Percentiles rank a stretch among this genome's conserved stretches.
Conservation (phyloP, 2,888 invertebrate species). For the Volucella inflata region DNA sequence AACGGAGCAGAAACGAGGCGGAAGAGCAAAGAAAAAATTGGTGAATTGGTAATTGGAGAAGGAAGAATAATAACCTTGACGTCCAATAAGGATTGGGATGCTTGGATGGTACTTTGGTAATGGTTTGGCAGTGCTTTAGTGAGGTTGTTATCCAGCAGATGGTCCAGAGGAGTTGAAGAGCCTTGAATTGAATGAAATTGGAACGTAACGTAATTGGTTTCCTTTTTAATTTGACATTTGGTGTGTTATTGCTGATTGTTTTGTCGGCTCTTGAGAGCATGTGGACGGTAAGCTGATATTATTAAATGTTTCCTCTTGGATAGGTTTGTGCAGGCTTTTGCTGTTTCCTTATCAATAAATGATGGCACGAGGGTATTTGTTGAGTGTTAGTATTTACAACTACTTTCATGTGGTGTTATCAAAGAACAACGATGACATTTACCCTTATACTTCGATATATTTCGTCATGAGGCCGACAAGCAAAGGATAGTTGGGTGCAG, state of each 20-base stretch:
- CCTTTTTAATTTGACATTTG: slow-evolving; percentile 48
- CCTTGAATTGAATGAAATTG: slow-evolving; percentile 16
- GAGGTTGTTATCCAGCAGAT: slow-evolving; percentile 51
- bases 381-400: no score
- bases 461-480: no score
- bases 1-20: background rate
- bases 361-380: no score
- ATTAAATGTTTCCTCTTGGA: no score
- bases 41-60: slow-evolving; percentile 61
- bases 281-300: no score
- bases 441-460: no score
- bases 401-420: no score
- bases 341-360: no score
- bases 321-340: no score
- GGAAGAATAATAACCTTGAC: slow-evolving; percentile 61
- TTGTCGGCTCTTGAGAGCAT: background rate
- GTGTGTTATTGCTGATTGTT: slow-evolving; percentile 19
- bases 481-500: no score
- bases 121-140: background rate
- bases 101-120: no score
- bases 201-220: slow-evolving; percentile 47
- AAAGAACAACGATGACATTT: no score
- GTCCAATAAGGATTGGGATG: slow-evolving; percentile 33
- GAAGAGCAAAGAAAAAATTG: slow-evolving; percentile 13
- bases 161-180: slow-evolving; percentile 21